These are phyloP conservation scores for Prunella strophiata DNA, from an alignment of 2,797 vertebrate genomes.

Conservation along the genomic window DNA sequence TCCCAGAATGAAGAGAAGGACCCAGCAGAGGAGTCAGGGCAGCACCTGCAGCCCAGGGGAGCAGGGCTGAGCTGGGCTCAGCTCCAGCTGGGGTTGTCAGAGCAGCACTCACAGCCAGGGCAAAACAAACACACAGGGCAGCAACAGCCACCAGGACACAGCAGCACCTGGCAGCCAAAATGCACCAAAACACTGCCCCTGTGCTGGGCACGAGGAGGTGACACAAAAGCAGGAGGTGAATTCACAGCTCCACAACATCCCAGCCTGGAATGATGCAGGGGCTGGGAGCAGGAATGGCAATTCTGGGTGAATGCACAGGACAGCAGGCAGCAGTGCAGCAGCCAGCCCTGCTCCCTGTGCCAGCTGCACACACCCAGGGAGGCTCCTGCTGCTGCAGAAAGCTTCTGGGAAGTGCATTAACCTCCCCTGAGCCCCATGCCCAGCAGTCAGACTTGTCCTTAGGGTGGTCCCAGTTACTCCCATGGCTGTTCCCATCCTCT, in stretches of 20 bases:
- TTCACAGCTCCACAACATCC: not conserved
- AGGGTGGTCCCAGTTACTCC: accelerated
- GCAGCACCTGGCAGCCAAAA: not conserved
- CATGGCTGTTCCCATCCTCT: not conserved
- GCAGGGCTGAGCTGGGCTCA: not conserved
- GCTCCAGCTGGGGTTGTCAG: not conserved
- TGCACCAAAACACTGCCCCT: not conserved
- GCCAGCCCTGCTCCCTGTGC: accelerated
- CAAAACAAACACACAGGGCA: not conserved
- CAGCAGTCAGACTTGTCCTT: not conserved
- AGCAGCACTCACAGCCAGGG: not conserved
- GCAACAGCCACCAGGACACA: not conserved
- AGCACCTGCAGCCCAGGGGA: not conserved
- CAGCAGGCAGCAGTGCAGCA: not conserved
- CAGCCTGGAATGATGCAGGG: accelerated
- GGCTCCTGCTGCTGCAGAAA: not conserved
- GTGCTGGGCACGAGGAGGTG: accelerated
- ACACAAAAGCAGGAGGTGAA: not conserved
- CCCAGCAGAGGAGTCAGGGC: not conserved
- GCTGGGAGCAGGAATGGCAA: not conserved
- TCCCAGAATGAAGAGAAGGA: accelerated
- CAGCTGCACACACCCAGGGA: not conserved
- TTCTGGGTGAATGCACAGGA: not conserved
- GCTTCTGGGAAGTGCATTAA: not conserved
- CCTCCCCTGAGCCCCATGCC: accelerated